Percentiles rank a stretch among this genome's conserved stretches.
phyloP scores from a whole-genome alignment of 2,888 invertebrate species.

The Callyntrura sp. region DNA sequence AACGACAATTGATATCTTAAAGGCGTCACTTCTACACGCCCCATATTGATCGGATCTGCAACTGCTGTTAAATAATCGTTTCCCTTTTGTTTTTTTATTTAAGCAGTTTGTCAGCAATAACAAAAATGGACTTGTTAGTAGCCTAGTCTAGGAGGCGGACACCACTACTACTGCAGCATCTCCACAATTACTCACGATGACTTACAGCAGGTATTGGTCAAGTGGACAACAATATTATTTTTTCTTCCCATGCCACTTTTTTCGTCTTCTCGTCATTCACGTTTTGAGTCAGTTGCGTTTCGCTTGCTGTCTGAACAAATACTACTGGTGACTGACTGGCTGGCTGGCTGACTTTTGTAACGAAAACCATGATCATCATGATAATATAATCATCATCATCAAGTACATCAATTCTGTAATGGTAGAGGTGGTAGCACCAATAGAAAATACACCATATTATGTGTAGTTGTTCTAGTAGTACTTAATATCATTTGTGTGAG shows the following conservation, averaged over 20 bases:
- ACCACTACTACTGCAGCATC: not conserved
- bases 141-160: not conserved
- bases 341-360: slow-evolving; percentile 57
- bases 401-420: slow-evolving; percentile 44
- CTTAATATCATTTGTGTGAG: not conserved
- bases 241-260: not conserved
- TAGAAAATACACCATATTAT: slow-evolving; percentile 26
- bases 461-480: slow-evolving; percentile 9
- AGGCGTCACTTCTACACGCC: too few relatives aligned
- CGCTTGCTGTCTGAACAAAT: slow-evolving; percentile 57
- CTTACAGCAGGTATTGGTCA: not conserved
- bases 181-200: too few relatives aligned
- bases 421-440: slow-evolving; percentile 5
- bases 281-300: slow-evolving; percentile 35
- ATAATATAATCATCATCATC: slow-evolving; percentile 60
- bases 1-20: too few relatives aligned
- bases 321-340: slow-evolving; percentile 70
- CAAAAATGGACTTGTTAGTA: not conserved
- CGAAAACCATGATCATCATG: slow-evolving; percentile 42
- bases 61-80: not conserved
- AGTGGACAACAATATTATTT: slow-evolving; percentile 2
- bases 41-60: too few relatives aligned
- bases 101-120: not conserved
- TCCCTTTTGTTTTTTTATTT: too few relatives aligned
- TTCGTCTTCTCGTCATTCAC: not conserved